Percentiles rank a stretch among this genome's conserved stretches.
Conservation (phyloP, 2,888 invertebrate species). For the Aradus depressus region DNA sequence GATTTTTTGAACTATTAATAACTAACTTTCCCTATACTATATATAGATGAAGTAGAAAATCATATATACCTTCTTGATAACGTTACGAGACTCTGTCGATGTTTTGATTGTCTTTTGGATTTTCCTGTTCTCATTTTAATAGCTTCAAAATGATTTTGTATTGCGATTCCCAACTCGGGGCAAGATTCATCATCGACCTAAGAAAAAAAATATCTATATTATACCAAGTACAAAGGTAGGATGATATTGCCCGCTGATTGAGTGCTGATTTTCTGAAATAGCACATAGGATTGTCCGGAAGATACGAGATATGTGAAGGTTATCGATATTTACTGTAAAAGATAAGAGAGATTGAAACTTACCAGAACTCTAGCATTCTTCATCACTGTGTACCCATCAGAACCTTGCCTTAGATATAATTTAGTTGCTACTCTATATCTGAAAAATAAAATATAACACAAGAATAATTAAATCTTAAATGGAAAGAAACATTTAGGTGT, state of each 20-base stretch:
- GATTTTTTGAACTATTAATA: too few species aligned
- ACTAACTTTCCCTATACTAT: too few species aligned
- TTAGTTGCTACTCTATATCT: constrained; percentile 70
- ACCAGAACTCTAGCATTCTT: constrained; percentile 63
- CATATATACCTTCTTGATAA: constrained; percentile 54
- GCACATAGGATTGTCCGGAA: too few species aligned
- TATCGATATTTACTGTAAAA: neutral
- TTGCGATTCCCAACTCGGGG: constrained; percentile 67
- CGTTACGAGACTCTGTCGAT: constrained; percentile 74
- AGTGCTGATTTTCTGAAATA: too few species aligned
- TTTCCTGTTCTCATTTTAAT: constrained; percentile 67
- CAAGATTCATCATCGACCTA: constrained; percentile 77
- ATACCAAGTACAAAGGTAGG: neutral
- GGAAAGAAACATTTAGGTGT: too few species aligned
- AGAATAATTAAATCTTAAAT: too few species aligned
- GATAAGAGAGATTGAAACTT: constrained; percentile 33
- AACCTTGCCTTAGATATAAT: constrained; percentile 65
- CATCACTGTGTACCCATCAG: constrained; percentile 76
- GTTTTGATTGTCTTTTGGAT: constrained; percentile 56
- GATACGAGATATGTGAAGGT: too few species aligned
- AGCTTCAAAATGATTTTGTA: constrained; percentile 83
- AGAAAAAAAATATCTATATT: constrained; percentile 27
- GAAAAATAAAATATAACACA: constrained; percentile 24
- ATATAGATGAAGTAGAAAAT: too few species aligned
- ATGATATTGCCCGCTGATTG: too few species aligned